Conservation (phyloP, 2,888 invertebrate genomes). For the Strigamia crassipes region DNA sequence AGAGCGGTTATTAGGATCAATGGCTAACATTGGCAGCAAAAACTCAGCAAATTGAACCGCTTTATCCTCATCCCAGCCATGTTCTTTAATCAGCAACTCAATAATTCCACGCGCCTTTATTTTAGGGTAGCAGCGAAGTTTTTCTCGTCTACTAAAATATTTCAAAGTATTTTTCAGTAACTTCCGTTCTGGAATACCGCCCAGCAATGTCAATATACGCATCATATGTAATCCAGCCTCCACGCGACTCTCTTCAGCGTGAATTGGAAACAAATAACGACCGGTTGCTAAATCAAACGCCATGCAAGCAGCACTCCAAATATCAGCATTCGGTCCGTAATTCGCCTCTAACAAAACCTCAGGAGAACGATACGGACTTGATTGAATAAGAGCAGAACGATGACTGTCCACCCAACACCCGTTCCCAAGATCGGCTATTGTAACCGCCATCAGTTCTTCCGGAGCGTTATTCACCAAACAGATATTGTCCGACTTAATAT, state of each 20-base stretch:
- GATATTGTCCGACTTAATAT: constrained; percentile 44
- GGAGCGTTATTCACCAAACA: constrained; percentile 70
- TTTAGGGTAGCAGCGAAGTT: constrained; percentile 90
- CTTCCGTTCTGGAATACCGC: constrained; percentile 91
- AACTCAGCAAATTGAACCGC: constrained; percentile 93
- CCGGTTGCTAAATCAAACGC: constrained; percentile 79
- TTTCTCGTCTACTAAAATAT: constrained; percentile 75
- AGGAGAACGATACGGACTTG: too few species aligned
- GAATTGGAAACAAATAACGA: constrained; percentile 77
- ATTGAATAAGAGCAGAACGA: too few species aligned
- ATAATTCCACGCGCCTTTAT: constrained; percentile 95
- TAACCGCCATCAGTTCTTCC: too few species aligned
- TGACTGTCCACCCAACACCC: too few species aligned
- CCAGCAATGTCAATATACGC: constrained; percentile 96
- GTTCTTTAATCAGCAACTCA: constrained; percentile 93
- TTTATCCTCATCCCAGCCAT: constrained; percentile 89
- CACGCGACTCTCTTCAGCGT: too few species aligned
- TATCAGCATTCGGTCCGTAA: too few species aligned
- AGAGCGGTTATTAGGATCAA: constrained; percentile 89
- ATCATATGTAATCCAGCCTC: constrained; percentile 77
- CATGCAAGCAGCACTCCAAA: too few species aligned
- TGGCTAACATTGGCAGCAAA: constrained; percentile 94
- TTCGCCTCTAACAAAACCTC: too few species aligned
- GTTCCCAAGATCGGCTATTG: too few species aligned
- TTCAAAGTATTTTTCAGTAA: constrained; percentile 89